Evolutionary conservation across 2,888 invertebrate species (phyloP), one percentile per base, ranked within the genome.

Genomic region (Volucella zonaria): DNA sequence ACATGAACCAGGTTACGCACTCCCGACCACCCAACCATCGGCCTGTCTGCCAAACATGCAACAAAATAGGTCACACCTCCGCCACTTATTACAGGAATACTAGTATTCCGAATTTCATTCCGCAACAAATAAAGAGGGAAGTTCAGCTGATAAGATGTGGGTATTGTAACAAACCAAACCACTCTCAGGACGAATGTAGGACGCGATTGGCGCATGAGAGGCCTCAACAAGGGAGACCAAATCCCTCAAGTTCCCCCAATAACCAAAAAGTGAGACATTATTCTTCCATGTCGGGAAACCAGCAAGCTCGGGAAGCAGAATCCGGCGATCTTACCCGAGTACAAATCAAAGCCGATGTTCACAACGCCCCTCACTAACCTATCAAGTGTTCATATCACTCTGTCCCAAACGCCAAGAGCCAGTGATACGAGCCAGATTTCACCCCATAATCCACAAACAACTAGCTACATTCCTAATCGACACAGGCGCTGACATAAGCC

Each of bases 321-420:
- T 15, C 40, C 66, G 66, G 47, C 66, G 52, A 42, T 51, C 51
- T 15, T n/a, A 1, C 66, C 64, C 66, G 64, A 66, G 31, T 2
- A 9, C 14, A n/a, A 15, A 10, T 15, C 2, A 15, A 51, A 38
- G 42, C 15, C 66, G 52, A 66, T 23, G 14, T 47, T 8, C 45
- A 62, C 61, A n/a, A 11, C 18, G 11, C 31, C 10, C 45, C 18
- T 11, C 18, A 62, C 10, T 61, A 61, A 42, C 45, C 4, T 31
- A 23, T 8, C 45, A 31, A 6, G 38, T 47, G 23, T 47, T 6
- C 14, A 23, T 62, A 62, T 12, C 62, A 45, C 47, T 64, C 23
- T 64, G 49, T 15, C 64, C 64, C 38, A 40, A 64, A 10, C 18
- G 10, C 38, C 42, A 18, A 14, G 52, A 52, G 18, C 66, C 66